Conservation (phyloP, 1,140 invertebrate species). For the Euschistus heros region DNA sequence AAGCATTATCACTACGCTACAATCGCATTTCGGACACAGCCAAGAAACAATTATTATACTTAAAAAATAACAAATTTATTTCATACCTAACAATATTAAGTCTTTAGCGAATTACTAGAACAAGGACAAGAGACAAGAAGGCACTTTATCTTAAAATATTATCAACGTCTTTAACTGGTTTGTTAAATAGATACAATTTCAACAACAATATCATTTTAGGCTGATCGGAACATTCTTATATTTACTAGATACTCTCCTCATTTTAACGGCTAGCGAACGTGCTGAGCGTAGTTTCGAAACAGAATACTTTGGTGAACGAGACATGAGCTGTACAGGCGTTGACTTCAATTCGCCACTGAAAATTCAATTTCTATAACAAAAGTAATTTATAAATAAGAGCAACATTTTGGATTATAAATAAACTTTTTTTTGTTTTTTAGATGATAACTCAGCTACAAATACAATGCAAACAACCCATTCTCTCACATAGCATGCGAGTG, state of each 20-base stretch:
- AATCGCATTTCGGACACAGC: no score
- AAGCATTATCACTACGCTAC: no score
- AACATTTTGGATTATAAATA: not conserved
- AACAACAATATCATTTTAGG: not conserved
- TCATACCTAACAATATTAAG: no score
- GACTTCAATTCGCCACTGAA: conserved; percentile 10
- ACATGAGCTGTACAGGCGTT: not conserved
- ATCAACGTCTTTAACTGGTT: not conserved
- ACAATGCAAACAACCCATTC: no score
- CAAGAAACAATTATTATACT: no score
- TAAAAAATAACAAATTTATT: no score
- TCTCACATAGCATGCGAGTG: conserved; percentile 1
- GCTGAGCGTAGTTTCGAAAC: not conserved
- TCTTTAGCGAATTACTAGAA: not conserved
- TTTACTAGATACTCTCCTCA: not conserved
- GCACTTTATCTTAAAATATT: conserved; percentile 6
- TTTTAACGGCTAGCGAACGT: not conserved
- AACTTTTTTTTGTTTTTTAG: no score
- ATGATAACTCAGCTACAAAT: no score
- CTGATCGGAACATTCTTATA: no score
- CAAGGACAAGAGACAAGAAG: conserved; percentile 17
- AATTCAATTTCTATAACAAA: conserved; percentile 5
- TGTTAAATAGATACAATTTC: not conserved
- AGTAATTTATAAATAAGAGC: not conserved
- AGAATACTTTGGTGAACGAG: not conserved